Conservation (phyloP, 2,888 invertebrate species). For the Falcaria lacertinaria region DNA sequence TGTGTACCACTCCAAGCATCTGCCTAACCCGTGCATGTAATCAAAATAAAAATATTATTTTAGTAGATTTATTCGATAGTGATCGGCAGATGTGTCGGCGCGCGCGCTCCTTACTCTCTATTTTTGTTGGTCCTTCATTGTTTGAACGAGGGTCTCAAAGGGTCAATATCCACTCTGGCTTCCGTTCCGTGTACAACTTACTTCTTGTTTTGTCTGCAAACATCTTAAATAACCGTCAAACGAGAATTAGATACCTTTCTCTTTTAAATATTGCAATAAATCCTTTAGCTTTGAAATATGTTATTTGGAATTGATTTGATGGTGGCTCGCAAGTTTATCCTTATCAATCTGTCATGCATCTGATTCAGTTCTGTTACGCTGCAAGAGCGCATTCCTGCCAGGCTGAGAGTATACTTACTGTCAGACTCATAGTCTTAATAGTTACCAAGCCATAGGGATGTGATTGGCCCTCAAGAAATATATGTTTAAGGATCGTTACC, state of each 20-base stretch:
- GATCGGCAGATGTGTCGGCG: constrained; percentile 70
- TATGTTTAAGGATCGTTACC: too few relatives aligned
- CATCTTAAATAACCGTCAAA: constrained; percentile 57
- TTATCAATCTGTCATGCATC: constrained; percentile 18
- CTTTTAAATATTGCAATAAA: constrained; percentile 15
- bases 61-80: constrained; percentile 78
- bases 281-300: constrained; percentile 3
- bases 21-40: constrained; percentile 72
- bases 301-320: constrained; percentile 32
- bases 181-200: constrained; percentile 60
- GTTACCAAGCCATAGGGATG: neutral
- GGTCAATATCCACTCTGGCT: constrained; percentile 68
- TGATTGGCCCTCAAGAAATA: too few relatives aligned
- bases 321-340: constrained; percentile 29
- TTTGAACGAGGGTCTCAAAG: constrained; percentile 58
- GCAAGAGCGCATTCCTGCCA: constrained; percentile 23
- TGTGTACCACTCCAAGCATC: constrained; percentile 59
- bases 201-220: constrained; percentile 59
- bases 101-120: constrained; percentile 52
- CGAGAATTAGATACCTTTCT: constrained; percentile 16
- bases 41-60: constrained; percentile 80
- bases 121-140: constrained; percentile 69
- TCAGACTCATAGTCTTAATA: constrained; percentile 1
- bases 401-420: constrained; percentile 22
- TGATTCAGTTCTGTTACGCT: constrained; percentile 21